phyloP scores from a whole-genome alignment of 2,797 vertebrate species.

The Smutsia gigantea region DNA sequence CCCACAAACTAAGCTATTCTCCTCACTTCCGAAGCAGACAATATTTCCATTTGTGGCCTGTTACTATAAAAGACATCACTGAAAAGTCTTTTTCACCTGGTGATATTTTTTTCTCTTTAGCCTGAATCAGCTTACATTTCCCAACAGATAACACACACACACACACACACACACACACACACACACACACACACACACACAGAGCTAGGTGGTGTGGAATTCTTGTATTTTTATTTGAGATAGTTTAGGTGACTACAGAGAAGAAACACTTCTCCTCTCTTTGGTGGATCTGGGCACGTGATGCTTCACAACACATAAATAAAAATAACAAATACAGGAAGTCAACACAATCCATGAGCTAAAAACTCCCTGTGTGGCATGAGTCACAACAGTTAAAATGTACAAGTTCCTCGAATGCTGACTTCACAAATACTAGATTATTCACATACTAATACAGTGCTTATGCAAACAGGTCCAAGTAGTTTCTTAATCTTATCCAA shows the following conservation, averaged over 20 bases:
- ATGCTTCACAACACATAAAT: neutral
- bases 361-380: neutral
- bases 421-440: neutral
- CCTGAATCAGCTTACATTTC: neutral
- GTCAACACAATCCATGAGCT: neutral
- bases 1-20: neutral
- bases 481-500: neutral
- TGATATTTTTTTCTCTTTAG: neutral
- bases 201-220: neutral
- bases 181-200: neutral
- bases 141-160: neutral
- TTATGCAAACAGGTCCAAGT: neutral
- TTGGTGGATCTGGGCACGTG: neutral
- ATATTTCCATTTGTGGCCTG: neutral
- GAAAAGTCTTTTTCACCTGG: neutral
- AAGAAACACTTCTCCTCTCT: neutral
- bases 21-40: neutral
- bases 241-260: neutral
- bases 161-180: neutral
- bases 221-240: neutral
- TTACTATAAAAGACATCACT: neutral
- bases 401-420: neutral
- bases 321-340: conserved; percentile 7
- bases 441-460: neutral
- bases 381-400: neutral